Base-by-base conservation (phyloP, 2,113 vertebrate genomes). In the Leucoraja erinaceus region DNA sequence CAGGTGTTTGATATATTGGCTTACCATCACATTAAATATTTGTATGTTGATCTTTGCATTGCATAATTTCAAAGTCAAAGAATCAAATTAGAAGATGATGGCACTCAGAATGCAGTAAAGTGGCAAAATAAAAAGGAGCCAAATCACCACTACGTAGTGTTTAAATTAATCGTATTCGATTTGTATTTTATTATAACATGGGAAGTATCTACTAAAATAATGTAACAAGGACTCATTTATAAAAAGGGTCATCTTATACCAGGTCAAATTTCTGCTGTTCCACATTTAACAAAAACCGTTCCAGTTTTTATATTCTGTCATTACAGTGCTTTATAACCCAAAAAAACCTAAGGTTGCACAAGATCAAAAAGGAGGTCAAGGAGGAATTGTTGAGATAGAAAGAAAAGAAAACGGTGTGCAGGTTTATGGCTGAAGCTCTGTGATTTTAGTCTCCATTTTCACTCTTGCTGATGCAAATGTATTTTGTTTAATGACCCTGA, bases 401-500 rank as follows among this genome's bases (percentile, higher is more conserved):
- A 91, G 90, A 38, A 54, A 28, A 91, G 88, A 91, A 90, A 72
- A 72, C 68, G n/a, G 68, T 74, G 18, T 70, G 66, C 20, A 72
- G 38, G 66, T 91, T 72, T 20, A 54, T 74, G 90, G 22, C 68
- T 91, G 33, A 72, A 72, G 90, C 68, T 91, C 68, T 91, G 68
- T 74, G 90, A 91, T 91, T 91, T 91, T 91, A 91, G 90, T 91
- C 90, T 91, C 90, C 66, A 91, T 91, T 97, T 96, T 96, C 94
- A 95, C 95, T 95, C 96, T 95, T 95, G 95, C 96, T 98, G 97
- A 97, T 97, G 97, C 96, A 97, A 98, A 97, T 97, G 96, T 97
- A 96, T 97, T 97, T 97, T 96, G 96, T 96, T 97, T 97, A 97
- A 97, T 97, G 97, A 97, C 96, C 97, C 97, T 96, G 96, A 97